Conservation (phyloP, 2,113 vertebrate species). For the Monopterus albus region DNA sequence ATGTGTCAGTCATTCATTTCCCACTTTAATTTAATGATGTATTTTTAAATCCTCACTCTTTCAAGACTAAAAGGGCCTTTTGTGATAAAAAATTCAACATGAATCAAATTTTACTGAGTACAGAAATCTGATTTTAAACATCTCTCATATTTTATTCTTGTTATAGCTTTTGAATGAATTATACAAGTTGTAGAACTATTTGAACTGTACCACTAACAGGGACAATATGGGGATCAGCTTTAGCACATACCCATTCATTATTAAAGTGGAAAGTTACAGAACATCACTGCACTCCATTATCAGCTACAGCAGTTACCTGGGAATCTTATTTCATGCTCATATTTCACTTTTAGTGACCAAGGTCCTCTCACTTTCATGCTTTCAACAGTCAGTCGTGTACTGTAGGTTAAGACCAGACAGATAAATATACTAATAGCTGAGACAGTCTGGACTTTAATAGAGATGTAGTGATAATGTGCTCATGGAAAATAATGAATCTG, state of each 20-base stretch:
- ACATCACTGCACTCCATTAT: slow-evolving; percentile 53
- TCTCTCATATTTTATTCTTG: neutral
- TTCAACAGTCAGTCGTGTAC: slow-evolving; percentile 44
- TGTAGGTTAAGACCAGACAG: slow-evolving; percentile 15
- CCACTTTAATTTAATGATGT: neutral
- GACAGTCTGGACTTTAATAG: slow-evolving; percentile 12
- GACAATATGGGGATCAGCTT: slow-evolving; percentile 50
- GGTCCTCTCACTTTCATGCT: slow-evolving; percentile 69
- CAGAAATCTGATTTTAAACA: slow-evolving; percentile 4
- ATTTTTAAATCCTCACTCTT: neutral
- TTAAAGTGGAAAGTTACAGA: slow-evolving; percentile 66
- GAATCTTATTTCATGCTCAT: slow-evolving; percentile 74
- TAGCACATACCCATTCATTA: slow-evolving; percentile 67
- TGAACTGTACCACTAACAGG: slow-evolving; percentile 31
- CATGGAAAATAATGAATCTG: slow-evolving; percentile 33
- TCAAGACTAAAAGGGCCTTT: neutral
- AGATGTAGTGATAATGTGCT: slow-evolving; percentile 46
- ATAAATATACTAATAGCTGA: slow-evolving; percentile 4
- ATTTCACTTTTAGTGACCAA: slow-evolving; percentile 79
- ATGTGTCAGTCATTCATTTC: slow-evolving; percentile 43
- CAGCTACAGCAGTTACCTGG: slow-evolving; percentile 24
- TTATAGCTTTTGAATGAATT: slow-evolving; percentile 23
- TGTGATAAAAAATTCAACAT: neutral
- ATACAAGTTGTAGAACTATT: slow-evolving; percentile 49
- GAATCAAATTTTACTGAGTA: neutral